These are phyloP conservation scores for Chaenodraco wilsoni DNA, from an alignment of 2,797 vertebrate genomes.

Conservation along the genomic window DNA sequence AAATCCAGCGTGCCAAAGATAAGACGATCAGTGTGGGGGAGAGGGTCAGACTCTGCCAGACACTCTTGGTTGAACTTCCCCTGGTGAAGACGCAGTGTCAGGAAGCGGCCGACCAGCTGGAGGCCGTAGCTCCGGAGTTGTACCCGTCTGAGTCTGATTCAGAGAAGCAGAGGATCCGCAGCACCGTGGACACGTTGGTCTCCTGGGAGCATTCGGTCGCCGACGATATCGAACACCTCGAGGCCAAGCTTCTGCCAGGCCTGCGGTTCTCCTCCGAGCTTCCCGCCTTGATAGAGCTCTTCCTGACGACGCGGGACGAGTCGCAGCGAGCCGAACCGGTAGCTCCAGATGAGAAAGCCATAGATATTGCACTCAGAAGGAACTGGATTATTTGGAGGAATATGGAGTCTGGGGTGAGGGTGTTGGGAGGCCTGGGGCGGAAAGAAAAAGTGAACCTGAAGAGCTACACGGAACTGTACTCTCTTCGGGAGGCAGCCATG, in stretches of 20 bases:
- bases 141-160: slow-evolving; percentile 65
- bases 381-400: slow-evolving; percentile 84
- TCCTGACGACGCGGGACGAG: slow-evolving; percentile 60
- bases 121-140: slow-evolving; percentile 75
- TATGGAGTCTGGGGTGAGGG: slow-evolving; percentile 79
- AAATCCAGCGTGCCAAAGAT: slow-evolving; percentile 65
- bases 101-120: slow-evolving; percentile 76
- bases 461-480: slow-evolving; percentile 67
- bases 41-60: slow-evolving; percentile 72
- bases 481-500: slow-evolving; percentile 71
- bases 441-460: slow-evolving; percentile 55
- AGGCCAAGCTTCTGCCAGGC: slow-evolving; percentile 60
- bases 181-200: slow-evolving; percentile 62
- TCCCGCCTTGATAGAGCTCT: slow-evolving; percentile 55
- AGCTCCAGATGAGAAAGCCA: slow-evolving; percentile 76
- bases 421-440: slow-evolving; percentile 73
- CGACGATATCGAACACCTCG: slow-evolving; percentile 68
- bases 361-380: slow-evolving; percentile 79
- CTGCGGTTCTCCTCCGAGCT: slow-evolving; percentile 61
- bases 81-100: slow-evolving; percentile 78
- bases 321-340: slow-evolving; percentile 77
- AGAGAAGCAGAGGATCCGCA: slow-evolving; percentile 72
- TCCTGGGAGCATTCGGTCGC: slow-evolving; percentile 71
- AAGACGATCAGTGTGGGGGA: slow-evolving; percentile 40
- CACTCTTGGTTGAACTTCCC: slow-evolving; percentile 76